Evolutionary conservation across 1,140 invertebrate genomes (phyloP).

Genomic region (Drosophila parvula): DNA sequence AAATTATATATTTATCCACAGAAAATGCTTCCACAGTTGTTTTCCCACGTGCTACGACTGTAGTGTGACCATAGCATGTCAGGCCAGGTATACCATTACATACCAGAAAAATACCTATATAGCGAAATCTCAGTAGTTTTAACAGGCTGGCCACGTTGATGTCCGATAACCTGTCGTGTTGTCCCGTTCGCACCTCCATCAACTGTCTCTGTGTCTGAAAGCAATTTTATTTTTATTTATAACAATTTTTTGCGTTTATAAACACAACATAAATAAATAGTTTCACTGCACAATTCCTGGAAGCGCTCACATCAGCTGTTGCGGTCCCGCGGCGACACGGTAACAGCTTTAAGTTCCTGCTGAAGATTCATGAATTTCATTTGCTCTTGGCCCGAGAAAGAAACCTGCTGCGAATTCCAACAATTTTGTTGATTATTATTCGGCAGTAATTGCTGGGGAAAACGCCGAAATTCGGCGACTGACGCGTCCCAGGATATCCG

Average conservation of each 20-base stretch:
- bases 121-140: constrained; percentile 2
- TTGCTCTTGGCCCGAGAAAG: constrained; percentile 2
- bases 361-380: constrained; percentile 5
- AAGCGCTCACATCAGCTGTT: constrained; percentile 30
- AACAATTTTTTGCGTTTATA: constrained; percentile 55
- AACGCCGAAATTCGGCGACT: constrained; percentile 1
- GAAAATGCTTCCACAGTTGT: constrained; percentile 44
- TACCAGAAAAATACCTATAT: constrained; percentile 18
- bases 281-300: constrained; percentile 8
- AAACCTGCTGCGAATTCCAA: constrained; percentile 46
- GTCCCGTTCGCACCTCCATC: constrained; percentile 27
- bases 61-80: constrained; percentile 39
- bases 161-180: constrained; percentile 31
- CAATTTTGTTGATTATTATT: constrained; percentile 42
- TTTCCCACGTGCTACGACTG: constrained; percentile 67
- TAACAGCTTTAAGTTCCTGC: background rate
- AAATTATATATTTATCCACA: constrained; percentile 47
- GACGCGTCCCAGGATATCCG: constrained; percentile 11
- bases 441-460: constrained; percentile 21
- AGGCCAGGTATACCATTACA: background rate
- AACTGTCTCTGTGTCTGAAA: constrained; percentile 47
- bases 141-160: constrained; percentile 39
- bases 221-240: constrained; percentile 56
- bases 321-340: background rate
- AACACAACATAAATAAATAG: constrained; percentile 35